Percentiles rank a stretch among this genome's conserved stretches.
These are phyloP conservation scores for Muscidifurax raptorellus DNA, from an alignment of 1,140 invertebrate species.

Conservation along the genomic window DNA sequence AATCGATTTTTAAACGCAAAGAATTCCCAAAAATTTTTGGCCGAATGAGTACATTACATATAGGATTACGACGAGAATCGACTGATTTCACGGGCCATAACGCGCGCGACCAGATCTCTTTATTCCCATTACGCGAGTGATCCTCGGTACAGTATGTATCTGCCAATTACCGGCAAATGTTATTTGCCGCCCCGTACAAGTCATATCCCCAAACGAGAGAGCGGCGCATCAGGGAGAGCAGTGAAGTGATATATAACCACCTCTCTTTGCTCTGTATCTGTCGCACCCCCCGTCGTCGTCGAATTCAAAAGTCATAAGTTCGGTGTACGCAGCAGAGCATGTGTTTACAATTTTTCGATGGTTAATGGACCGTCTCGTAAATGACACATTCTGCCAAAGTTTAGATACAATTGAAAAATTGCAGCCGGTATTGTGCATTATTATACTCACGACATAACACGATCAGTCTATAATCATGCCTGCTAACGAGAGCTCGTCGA, in stretches of 20 bases:
- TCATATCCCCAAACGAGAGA: not conserved
- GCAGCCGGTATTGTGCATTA: too few species aligned
- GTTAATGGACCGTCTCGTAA: not conserved
- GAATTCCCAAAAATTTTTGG: not conserved
- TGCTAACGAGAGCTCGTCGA: not conserved
- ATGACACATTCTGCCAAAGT: not conserved
- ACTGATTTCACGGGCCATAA: not conserved
- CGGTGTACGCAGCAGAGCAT: not conserved
- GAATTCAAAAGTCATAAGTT: constrained; percentile 9
- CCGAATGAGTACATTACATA: too few species aligned
- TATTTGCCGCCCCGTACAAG: constrained; percentile 3
- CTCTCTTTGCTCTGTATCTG: not conserved
- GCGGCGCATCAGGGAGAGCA: not conserved
- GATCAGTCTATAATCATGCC: not conserved
- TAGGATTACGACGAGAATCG: not conserved
- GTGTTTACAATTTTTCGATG: not conserved
- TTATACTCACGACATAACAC: too few species aligned
- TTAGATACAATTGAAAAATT: too few species aligned
- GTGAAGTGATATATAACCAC: not conserved
- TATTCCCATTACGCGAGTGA: not conserved
- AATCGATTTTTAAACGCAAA: not conserved
- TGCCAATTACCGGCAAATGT: constrained; percentile 33
- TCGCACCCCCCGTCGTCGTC: not conserved
- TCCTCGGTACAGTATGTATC: not conserved
- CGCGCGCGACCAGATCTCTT: not conserved